phyloP scores from a whole-genome alignment of 2,113 vertebrate species.

The Porphyrio hochstetteri region DNA sequence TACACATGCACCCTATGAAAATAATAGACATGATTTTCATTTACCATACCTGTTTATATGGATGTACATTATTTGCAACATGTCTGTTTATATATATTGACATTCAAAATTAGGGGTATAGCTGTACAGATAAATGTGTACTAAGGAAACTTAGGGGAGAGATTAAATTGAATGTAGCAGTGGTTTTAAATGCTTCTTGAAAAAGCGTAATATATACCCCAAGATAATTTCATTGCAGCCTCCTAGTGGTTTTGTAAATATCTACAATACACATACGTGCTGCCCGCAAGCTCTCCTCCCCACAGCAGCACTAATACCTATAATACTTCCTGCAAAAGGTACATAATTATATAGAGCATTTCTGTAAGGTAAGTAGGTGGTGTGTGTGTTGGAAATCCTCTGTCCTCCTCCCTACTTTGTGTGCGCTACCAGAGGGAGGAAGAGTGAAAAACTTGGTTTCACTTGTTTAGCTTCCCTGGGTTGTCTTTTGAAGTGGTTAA shows the following conservation, averaged over 20 bases:
- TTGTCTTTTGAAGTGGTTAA: not conserved
- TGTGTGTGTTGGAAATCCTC: not conserved
- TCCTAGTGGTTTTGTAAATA: constrained; percentile 41
- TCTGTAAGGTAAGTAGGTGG: not conserved
- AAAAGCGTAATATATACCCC: not conserved
- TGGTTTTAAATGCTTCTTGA: constrained; percentile 13
- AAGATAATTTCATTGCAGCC: constrained; percentile 22
- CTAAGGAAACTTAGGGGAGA: not conserved
- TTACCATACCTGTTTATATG: not conserved
- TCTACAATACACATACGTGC: not conserved
- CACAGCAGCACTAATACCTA: not conserved
- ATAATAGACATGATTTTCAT: not conserved
- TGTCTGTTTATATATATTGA: not conserved
- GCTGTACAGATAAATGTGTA: not conserved
- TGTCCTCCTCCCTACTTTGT: not conserved
- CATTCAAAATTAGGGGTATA: not conserved
- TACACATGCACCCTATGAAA: not conserved
- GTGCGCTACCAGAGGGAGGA: not conserved
- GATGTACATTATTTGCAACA: not conserved
- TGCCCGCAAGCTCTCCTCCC: constrained; percentile 21
- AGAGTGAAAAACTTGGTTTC: not conserved
- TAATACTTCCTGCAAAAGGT: constrained; percentile 9
- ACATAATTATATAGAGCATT: not conserved
- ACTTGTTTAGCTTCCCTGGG: not conserved
- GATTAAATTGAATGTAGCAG: not conserved